Conservation (phyloP, 1,140 invertebrate genomes). For the Zaprionus africanus region DNA sequence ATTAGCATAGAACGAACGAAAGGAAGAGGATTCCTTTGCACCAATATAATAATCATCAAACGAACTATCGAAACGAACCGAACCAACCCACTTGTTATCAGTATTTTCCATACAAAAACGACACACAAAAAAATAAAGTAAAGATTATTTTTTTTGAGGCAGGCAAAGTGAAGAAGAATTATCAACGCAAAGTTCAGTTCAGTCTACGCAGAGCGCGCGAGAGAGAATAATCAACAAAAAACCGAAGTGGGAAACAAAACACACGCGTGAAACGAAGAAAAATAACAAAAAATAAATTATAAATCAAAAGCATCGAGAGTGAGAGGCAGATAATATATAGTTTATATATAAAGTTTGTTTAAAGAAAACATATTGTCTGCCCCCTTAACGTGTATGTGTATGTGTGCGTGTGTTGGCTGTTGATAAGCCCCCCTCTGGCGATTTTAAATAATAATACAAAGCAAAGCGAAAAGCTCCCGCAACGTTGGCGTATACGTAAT, state of each 20-base stretch:
- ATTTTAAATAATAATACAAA: conserved; percentile 15
- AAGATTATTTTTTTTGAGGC: conserved; percentile 9
- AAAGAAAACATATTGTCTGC: conserved; percentile 1
- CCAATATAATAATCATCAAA: conserved; percentile 58
- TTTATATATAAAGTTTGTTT: not conserved
- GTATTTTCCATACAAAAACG: conserved; percentile 59
- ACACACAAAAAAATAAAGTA: conserved; percentile 19
- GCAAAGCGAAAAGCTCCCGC: not conserved
- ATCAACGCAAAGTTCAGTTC: conserved; percentile 46
- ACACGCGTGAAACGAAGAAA: conserved; percentile 1
- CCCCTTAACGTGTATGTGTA: not conserved
- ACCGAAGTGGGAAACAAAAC: conserved; percentile 18
- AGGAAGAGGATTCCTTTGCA: conserved; percentile 32
- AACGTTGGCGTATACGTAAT: conserved; percentile 60
- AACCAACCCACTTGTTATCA: conserved; percentile 58
- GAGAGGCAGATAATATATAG: conserved; percentile 11
- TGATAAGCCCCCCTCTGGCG: conserved; percentile 42
- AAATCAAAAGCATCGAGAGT: conserved; percentile 9
- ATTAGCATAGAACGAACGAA: conserved; percentile 36
- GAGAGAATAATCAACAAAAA: conserved; percentile 1
- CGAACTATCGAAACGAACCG: conserved; percentile 72
- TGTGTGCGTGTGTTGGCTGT: conserved; percentile 17
- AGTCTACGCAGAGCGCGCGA: conserved; percentile 29
- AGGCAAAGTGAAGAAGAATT: conserved; percentile 23
- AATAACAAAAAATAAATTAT: conserved; percentile 25